These are phyloP conservation scores for Momotus momota DNA, from an alignment of 2,797 vertebrate species.

Conservation along the genomic window DNA sequence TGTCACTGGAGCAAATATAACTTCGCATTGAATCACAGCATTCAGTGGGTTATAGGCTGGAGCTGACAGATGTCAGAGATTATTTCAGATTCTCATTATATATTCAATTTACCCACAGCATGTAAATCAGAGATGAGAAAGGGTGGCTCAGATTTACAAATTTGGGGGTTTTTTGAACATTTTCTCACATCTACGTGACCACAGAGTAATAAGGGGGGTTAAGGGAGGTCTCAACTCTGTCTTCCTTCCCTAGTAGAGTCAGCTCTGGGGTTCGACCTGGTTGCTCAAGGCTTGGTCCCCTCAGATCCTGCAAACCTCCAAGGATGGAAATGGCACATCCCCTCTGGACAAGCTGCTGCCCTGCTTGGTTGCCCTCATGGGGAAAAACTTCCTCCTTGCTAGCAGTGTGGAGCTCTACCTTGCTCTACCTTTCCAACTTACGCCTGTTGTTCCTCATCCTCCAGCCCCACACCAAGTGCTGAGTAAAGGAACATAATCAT, in stretches of 20 bases:
- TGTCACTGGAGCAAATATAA: constrained; percentile 28
- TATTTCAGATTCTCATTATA: not conserved
- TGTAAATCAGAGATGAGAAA: not conserved
- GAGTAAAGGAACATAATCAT: not conserved
- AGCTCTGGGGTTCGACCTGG: not conserved
- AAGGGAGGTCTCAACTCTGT: not conserved
- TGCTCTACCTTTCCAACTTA: not conserved
- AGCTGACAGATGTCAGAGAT: not conserved
- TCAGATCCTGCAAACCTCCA: rapidly evolving
- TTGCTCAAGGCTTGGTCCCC: not conserved
- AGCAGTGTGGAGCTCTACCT: not conserved
- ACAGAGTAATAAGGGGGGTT: not conserved
- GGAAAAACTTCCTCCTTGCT: not conserved
- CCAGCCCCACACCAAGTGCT: not conserved
- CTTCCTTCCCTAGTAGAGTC: not conserved
- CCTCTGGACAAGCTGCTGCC: not conserved
- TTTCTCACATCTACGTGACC: not conserved
- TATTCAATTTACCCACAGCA: not conserved
- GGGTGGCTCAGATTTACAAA: not conserved
- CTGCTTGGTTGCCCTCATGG: rapidly evolving
- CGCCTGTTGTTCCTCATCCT: not conserved
- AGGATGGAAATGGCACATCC: not conserved
- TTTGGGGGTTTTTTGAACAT: not conserved
- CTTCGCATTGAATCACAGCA: not conserved
- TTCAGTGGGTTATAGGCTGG: not conserved